Conservation (phyloP, 2,888 invertebrate genomes). For the Brenthis ino region DNA sequence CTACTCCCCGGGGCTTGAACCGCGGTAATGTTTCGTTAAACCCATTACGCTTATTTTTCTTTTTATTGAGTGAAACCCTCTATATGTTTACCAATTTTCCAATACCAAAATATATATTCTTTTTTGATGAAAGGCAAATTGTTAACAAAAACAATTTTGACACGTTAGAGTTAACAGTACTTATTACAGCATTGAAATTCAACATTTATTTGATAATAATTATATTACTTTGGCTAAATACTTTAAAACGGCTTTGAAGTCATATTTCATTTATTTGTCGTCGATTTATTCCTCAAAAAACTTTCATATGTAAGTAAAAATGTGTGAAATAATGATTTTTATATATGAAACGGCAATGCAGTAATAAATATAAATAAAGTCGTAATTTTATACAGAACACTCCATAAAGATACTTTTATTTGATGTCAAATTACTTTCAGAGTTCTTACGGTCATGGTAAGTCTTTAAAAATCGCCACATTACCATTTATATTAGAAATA, state of each 20-base stretch:
- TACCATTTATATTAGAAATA: conserved; percentile 76
- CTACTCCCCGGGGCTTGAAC: conserved; percentile 50
- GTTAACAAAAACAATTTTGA: background rate
- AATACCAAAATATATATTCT: background rate
- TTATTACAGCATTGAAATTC: background rate
- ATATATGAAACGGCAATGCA: background rate
- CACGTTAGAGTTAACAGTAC: background rate
- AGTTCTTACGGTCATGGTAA: conserved; percentile 43
- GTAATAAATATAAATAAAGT: conserved; percentile 30
- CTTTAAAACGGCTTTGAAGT: no score
- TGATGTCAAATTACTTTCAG: conserved; percentile 39
- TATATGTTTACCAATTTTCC: background rate
- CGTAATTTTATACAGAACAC: conserved; percentile 33
- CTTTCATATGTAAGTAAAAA: background rate
- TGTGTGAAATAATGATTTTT: background rate
- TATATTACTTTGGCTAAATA: no score
- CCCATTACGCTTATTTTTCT: conserved; percentile 56
- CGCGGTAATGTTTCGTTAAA: conserved; percentile 54
- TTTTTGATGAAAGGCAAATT: background rate
- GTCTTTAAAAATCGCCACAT: conserved; percentile 65
- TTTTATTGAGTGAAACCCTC: conserved; percentile 53
- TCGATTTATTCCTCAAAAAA: no score
- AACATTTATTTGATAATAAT: background rate
- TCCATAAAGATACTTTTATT: conserved; percentile 38
- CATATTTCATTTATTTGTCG: background rate